Conservation (phyloP, 1,140 invertebrate species). For the Aphidius gifuensis region DNA sequence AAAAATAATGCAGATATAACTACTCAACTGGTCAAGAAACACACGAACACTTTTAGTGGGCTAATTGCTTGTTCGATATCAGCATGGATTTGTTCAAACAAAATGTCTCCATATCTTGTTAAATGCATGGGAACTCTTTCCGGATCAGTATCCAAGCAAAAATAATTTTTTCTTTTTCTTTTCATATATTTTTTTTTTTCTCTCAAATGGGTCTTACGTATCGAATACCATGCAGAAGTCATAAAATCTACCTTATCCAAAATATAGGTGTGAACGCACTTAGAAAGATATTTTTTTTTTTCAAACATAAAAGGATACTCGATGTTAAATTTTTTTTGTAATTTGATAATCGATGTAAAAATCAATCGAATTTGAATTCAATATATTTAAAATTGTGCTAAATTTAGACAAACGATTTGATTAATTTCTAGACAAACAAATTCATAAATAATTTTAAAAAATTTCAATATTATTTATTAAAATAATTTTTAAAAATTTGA, state of each 20-base stretch:
- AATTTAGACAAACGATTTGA: too few relatives aligned
- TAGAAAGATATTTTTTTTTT: neutral
- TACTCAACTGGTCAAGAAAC: conserved; percentile 23
- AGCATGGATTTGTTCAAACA: neutral
- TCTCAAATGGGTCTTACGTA: neutral
- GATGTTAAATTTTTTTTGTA: too few relatives aligned
- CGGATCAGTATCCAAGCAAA: too few relatives aligned
- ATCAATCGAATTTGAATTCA: too few relatives aligned
- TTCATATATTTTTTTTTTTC: neutral
- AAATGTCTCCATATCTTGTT: too few relatives aligned
- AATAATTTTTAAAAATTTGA: too few relatives aligned
- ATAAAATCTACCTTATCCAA: conserved; percentile 13
- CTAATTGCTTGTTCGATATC: conserved; percentile 47
- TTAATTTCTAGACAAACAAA: too few relatives aligned
- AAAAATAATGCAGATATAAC: conserved; percentile 32
- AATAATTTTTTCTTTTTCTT: neutral
- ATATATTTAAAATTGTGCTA: too few relatives aligned
- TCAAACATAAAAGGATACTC: too few relatives aligned
- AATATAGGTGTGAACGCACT: conserved; percentile 27
- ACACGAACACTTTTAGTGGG: conserved; percentile 48
- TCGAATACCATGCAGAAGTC: conserved; percentile 1
- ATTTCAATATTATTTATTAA: too few relatives aligned
- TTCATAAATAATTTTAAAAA: too few relatives aligned
- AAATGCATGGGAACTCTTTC: conserved; percentile 6
- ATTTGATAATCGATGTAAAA: too few relatives aligned